Evolutionary conservation across 2,113 vertebrate species (phyloP).

Genomic region (Nannobrachium achirus): DNA sequence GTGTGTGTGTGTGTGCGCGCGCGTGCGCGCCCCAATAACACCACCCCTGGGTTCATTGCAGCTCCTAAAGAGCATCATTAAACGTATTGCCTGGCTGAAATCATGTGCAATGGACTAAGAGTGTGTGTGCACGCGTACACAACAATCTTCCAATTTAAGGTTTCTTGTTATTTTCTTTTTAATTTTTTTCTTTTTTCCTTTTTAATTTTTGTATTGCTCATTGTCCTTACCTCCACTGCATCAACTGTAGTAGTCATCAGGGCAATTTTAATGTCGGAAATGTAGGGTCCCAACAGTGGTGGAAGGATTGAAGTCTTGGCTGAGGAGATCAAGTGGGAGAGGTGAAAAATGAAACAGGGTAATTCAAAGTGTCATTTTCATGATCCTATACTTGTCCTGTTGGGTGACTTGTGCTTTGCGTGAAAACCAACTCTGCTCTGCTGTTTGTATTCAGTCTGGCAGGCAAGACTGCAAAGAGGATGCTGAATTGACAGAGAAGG

Average conservation of each 20-base stretch:
- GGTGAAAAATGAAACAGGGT: background rate
- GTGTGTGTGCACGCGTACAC: too few relatives aligned
- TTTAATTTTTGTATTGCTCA: too few relatives aligned
- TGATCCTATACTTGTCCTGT: too few relatives aligned
- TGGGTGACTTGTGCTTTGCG: too few relatives aligned
- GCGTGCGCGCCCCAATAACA: background rate
- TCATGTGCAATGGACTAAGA: background rate
- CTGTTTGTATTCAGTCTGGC: too few relatives aligned
- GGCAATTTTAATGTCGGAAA: too few relatives aligned
- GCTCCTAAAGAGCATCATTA: conserved; percentile 52
- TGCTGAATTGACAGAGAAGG: background rate
- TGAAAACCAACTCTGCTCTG: too few relatives aligned
- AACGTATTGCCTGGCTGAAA: background rate
- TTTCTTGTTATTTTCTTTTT: too few relatives aligned
- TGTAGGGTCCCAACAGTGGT: conserved; percentile 27
- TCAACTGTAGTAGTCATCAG: too few relatives aligned
- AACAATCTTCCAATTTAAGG: conserved; percentile 57
- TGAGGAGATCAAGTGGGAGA: background rate
- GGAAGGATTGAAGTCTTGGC: background rate
- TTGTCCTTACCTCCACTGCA: conserved; percentile 12
- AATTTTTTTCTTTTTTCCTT: too few relatives aligned
- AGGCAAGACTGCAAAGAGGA: too few relatives aligned
- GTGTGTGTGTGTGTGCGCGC: background rate
- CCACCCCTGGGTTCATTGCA: conserved; percentile 2
- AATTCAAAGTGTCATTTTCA: too few relatives aligned